These are phyloP conservation scores for Gobio occitaniae DNA, from an alignment of 2,797 vertebrate species.

Conservation along the genomic window DNA sequence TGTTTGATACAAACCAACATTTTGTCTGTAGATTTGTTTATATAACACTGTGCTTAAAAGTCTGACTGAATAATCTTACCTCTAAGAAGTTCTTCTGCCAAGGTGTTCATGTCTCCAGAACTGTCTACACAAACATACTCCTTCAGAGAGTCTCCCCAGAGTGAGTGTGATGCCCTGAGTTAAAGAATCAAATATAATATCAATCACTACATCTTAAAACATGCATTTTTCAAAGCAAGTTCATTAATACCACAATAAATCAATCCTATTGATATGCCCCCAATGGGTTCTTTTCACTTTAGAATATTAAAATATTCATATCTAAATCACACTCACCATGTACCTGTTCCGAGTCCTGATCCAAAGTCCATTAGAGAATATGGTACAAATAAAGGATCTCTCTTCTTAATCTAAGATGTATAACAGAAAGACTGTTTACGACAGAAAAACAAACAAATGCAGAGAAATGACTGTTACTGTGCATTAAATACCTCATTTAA, in stretches of 20 bases:
- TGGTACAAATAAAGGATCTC: slow-evolving; percentile 81
- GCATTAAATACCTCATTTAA: slow-evolving; percentile 83
- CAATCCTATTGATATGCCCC: neutral
- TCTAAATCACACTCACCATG: slow-evolving; percentile 71
- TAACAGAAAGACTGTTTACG: neutral
- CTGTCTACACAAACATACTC: slow-evolving; percentile 89
- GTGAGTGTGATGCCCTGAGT: slow-evolving; percentile 82
- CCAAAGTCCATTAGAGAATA: slow-evolving; percentile 89
- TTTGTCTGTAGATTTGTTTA: neutral
- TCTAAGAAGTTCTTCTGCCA: slow-evolving; percentile 86
- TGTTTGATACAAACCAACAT: slow-evolving; percentile 58
- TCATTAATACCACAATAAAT: neutral
- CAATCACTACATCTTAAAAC: neutral
- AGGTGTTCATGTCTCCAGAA: slow-evolving; percentile 83
- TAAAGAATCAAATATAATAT: neutral
- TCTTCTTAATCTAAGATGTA: slow-evolving; percentile 80
- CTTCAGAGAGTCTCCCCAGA: slow-evolving; percentile 82
- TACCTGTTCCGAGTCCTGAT: slow-evolving; percentile 85
- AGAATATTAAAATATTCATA: neutral
- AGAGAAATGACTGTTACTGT: neutral
- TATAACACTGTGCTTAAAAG: neutral
- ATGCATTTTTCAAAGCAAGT: slow-evolving; percentile 2
- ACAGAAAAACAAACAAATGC: neutral
- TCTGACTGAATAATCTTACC: slow-evolving; percentile 68
- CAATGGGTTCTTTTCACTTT: neutral